phyloP scores from a whole-genome alignment of 2,797 vertebrate genomes.

The Enteromius treurensis region DNA sequence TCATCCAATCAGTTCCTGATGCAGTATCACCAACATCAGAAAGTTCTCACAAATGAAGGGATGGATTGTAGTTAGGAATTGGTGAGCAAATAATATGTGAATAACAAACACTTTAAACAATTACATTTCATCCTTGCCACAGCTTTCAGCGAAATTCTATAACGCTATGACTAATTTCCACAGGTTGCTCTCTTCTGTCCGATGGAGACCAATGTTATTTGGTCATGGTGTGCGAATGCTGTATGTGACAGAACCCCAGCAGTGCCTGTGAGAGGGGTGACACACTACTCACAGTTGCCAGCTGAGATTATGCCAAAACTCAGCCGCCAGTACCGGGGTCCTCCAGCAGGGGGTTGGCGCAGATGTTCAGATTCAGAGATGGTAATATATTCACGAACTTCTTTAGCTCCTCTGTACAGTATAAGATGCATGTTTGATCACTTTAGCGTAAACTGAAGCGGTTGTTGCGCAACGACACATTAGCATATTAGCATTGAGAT shows the following conservation, averaged over 20 bases:
- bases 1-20: conserved; percentile 99
- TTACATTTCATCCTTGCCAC: background rate
- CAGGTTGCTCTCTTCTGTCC: background rate
- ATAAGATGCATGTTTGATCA: background rate
- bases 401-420: background rate
- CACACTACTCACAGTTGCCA: conserved; percentile 93
- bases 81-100: background rate
- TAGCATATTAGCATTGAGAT: background rate
- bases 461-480: background rate
- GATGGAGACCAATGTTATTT: background rate
- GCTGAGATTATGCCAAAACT: conserved; percentile 93
- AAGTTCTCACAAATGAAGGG: conserved; percentile 51
- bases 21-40: conserved; percentile 99
- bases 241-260: conserved; percentile 87
- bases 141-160: background rate
- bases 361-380: background rate
- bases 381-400: background rate
- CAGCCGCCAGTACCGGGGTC: conserved; percentile 68
- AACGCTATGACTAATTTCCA: background rate
- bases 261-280: conserved; percentile 81
- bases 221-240: conserved; percentile 39
- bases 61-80: background rate
- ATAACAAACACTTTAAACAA: background rate
- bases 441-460: background rate
- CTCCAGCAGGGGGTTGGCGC: background rate